Conservation (phyloP, 2,888 invertebrate genomes). For the Megaustenia siamemsis region DNA sequence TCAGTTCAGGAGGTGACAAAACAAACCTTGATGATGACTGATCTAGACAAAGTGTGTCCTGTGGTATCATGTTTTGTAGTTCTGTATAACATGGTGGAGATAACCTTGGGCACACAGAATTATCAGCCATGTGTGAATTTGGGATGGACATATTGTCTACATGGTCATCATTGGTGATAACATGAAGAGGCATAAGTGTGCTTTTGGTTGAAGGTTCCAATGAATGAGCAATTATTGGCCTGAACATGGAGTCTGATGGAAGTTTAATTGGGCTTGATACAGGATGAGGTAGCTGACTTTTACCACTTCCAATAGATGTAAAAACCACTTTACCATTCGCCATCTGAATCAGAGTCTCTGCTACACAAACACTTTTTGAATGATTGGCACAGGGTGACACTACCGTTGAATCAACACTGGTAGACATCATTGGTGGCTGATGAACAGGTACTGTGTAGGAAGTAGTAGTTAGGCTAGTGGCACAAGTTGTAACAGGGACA, state of each 20-base stretch:
- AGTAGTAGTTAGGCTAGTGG: not conserved
- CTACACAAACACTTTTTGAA: constrained; percentile 38
- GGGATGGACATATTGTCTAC: not conserved
- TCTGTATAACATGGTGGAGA: not conserved
- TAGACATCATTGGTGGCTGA: not conserved
- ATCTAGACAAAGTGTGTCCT: not conserved
- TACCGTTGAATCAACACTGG: not conserved
- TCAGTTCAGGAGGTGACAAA: not conserved
- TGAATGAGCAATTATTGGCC: not conserved
- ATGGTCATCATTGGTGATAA: not conserved
- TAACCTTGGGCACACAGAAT: not conserved
- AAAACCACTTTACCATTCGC: constrained; percentile 32
- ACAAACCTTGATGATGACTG: not conserved
- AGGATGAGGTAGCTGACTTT: not conserved
- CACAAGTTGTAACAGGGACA: not conserved
- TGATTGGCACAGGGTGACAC: constrained; percentile 15
- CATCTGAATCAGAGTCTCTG: constrained; percentile 49
- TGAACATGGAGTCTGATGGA: not conserved
- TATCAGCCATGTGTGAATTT: not conserved
- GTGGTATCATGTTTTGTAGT: not conserved
- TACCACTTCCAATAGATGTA: not conserved
- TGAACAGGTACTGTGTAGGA: not conserved
- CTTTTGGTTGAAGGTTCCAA: not conserved
- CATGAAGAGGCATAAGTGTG: constrained; percentile 21
- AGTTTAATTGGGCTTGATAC: not conserved